Conservation (phyloP, 1,140 invertebrate genomes). For the Asobara japonica region DNA sequence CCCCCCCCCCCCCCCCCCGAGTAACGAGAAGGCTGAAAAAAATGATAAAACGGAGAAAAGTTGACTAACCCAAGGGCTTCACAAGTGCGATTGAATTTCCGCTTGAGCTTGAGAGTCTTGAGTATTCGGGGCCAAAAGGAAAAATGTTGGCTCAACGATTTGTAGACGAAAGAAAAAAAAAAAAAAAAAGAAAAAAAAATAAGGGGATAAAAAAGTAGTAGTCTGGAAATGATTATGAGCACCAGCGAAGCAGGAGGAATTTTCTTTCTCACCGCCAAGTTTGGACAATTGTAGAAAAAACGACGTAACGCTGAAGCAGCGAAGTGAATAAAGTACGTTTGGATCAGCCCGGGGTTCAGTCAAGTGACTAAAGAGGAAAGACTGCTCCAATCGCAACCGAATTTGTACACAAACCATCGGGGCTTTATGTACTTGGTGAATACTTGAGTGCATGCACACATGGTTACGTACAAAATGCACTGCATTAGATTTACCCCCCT, state of each 20-base stretch:
- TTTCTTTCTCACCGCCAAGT: not conserved
- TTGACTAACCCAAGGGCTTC: not conserved
- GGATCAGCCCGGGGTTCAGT: not conserved
- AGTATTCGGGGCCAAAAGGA: not conserved
- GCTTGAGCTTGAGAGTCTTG: not conserved
- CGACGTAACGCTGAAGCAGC: not conserved
- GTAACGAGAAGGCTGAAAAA: not conserved
- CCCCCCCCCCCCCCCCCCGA: no score
- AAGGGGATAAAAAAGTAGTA: not conserved
- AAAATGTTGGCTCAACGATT: not conserved
- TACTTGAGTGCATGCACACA: not conserved
- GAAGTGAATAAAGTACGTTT: not conserved
- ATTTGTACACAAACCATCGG: not conserved
- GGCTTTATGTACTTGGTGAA: not conserved
- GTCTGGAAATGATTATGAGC: not conserved
- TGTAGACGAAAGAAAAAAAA: not conserved
- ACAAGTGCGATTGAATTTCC: conserved; percentile 1
- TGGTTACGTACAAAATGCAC: not conserved
- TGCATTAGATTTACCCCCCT: no score
- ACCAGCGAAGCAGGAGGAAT: not conserved
- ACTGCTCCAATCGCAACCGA: not conserved
- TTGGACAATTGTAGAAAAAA: not conserved
- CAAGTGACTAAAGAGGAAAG: not conserved
- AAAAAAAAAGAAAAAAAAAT: not conserved
- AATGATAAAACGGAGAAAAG: not conserved